Conservation (phyloP, 2,113 vertebrate species). For the Paraplagusia blochii region DNA sequence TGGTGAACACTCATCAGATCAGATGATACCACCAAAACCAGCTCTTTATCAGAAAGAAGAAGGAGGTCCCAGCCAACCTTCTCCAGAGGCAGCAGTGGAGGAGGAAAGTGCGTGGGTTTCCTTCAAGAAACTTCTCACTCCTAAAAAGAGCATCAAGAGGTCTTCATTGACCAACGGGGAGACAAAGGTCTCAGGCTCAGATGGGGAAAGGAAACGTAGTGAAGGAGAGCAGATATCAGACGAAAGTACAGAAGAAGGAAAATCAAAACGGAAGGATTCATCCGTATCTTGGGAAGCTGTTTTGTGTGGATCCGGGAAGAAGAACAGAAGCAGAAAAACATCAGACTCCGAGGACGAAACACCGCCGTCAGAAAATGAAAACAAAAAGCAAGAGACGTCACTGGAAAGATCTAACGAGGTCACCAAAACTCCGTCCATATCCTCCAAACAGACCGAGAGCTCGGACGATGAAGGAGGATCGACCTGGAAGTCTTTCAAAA, state of each 20-base stretch:
- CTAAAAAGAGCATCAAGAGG: conserved; percentile 81
- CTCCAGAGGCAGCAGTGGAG: conserved; percentile 70
- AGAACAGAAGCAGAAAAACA: conserved; percentile 81
- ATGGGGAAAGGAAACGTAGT: conserved; percentile 73
- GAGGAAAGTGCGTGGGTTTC: conserved; percentile 85
- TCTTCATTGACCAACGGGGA: conserved; percentile 72
- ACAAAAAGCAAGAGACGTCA: conserved; percentile 51
- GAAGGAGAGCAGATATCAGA: conserved; percentile 75
- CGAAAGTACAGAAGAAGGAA: conserved; percentile 79
- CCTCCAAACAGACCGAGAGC: conserved; percentile 78
- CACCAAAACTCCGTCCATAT: conserved; percentile 71
- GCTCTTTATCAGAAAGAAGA: conserved; percentile 78
- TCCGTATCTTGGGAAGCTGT: conserved; percentile 92
- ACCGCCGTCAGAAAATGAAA: conserved; percentile 57
- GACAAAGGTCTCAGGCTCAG: conserved; percentile 48
- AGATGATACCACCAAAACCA: conserved; percentile 72
- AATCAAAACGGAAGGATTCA: conserved; percentile 81
- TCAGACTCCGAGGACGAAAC: conserved; percentile 84
- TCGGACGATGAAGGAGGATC: conserved; percentile 83
- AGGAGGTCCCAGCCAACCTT: conserved; percentile 77
- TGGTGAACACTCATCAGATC: conserved; percentile 60
- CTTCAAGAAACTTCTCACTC: conserved; percentile 90
- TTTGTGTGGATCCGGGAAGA: conserved; percentile 88
- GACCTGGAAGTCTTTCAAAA: conserved; percentile 91
- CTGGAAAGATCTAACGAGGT: conserved; percentile 74